Evolutionary conservation across 2,888 invertebrate genomes (phyloP), one percentile per base, ranked within the genome.

Genomic region (Hoplodrina blanda): DNA sequence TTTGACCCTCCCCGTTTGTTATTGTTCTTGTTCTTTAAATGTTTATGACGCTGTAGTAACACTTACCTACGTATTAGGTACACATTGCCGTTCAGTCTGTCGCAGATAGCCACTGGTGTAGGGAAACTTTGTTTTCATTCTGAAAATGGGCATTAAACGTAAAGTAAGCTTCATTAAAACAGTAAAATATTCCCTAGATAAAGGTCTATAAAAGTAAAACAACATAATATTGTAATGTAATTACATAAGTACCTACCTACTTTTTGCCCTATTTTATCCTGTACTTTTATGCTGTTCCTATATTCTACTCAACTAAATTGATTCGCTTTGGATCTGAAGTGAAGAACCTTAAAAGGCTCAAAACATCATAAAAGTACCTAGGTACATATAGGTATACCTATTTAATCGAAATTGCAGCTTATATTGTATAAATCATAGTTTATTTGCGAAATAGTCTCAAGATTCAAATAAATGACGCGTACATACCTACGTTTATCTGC

Each of bases 21-120:
- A 60, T 53, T 57, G 69, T 61, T 64, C 49, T 54, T n/a, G n/a
- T n/a, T n/a, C 25, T 25, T 25, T n/a, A n/a, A 25, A 25, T 63
- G 53, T 65, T 65, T 59, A 59, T 19, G 46, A 46, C 20, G 50
- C 49, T 54, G 30, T 63, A 44, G 19, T 57, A 55, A 55, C 11
- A 25, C 41, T 19, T 55, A 25, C 41, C 17, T 55, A 20, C 13
- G 15, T 10, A 44, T 44, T 44, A 37, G 37, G 37, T 8, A 37
- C 37, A 37, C 37, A 37, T 44, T 20, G 49, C 54, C 49, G 25
- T 37, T 46, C 11, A 52, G 13, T 61, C 37, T 50, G 44, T 55
- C 50, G 7, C n/a, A 46, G n/a, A 57, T n/a, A 53, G 30, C 20
- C 25, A 25, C 37, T 6, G 30, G 20, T 13, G 15, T 10, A 15